These are phyloP conservation scores for Austrolebias charrua DNA, from an alignment of 2,797 vertebrate genomes.

Conservation along the genomic window DNA sequence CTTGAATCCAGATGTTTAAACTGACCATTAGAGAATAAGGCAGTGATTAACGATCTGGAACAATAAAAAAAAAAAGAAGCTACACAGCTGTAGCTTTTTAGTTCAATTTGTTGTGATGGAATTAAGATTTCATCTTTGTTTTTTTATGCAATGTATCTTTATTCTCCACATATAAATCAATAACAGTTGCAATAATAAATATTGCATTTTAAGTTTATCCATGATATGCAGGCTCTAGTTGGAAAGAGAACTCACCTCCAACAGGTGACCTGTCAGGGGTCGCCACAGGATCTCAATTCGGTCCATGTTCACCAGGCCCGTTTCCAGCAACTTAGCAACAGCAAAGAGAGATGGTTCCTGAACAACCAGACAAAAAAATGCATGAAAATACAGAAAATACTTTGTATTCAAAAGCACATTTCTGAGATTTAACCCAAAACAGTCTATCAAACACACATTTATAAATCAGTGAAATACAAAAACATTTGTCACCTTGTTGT, in stretches of 20 bases:
- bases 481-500: slow-evolving; percentile 86
- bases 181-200: too few species aligned
- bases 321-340: slow-evolving; percentile 96
- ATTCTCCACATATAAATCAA: too few species aligned
- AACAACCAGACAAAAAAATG: slow-evolving; percentile 2
- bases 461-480: background rate
- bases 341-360: slow-evolving; percentile 98
- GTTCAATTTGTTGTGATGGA: too few species aligned
- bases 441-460: too few species aligned
- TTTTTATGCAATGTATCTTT: too few species aligned
- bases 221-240: background rate
- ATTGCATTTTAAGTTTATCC: too few species aligned
- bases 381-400: background rate
- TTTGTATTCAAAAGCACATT: background rate
- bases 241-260: slow-evolving; percentile 85
- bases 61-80: too few species aligned
- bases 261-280: slow-evolving; percentile 92
- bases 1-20: too few species aligned
- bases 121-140: too few species aligned
- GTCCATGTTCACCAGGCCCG: slow-evolving; percentile 97
- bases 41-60: too few species aligned
- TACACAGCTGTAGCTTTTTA: too few species aligned
- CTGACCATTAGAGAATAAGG: too few species aligned
- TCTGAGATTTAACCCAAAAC: background rate
- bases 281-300: slow-evolving; percentile 98